Evolutionary conservation across 2,113 vertebrate species (phyloP).

Genomic region (Oryctolagus cuniculus): DNA sequence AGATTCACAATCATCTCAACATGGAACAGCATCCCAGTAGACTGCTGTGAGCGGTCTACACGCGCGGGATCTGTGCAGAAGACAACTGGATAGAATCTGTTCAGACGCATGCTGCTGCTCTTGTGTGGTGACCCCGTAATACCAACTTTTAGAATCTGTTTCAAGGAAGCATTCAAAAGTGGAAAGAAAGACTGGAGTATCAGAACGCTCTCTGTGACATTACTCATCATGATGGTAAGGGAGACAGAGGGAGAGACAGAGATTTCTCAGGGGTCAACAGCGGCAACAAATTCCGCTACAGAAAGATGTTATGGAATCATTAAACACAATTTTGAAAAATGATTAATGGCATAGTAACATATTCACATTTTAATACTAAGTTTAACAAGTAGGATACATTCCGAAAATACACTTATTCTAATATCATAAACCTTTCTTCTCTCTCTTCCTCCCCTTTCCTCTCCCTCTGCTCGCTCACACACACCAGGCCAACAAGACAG

Average conservation of each 20-base stretch:
- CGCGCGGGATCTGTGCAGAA: not conserved
- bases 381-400: not conserved
- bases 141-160: not conserved
- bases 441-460: not conserved
- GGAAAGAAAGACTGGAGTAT: not conserved
- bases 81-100: not conserved
- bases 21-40: not conserved
- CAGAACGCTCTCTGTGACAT: constrained; percentile 3
- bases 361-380: constrained; percentile 1
- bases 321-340: constrained; percentile 63
- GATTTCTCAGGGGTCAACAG: constrained; percentile 47
- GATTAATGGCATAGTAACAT: constrained; percentile 37
- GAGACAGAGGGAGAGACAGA: not conserved
- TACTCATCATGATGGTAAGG: constrained; percentile 17
- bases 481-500: not conserved
- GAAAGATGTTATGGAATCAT: not conserved
- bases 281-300: not conserved
- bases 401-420: not conserved
- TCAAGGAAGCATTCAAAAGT: not conserved
- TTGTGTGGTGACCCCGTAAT: not conserved
- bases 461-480: no score
- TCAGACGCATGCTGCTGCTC: not conserved
- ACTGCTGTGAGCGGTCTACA: fast-evolving
- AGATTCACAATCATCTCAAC: not conserved
- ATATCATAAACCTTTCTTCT: not conserved